These are phyloP conservation scores for Frankliniella fusca DNA, from an alignment of 2,888 invertebrate species.

Conservation along the genomic window DNA sequence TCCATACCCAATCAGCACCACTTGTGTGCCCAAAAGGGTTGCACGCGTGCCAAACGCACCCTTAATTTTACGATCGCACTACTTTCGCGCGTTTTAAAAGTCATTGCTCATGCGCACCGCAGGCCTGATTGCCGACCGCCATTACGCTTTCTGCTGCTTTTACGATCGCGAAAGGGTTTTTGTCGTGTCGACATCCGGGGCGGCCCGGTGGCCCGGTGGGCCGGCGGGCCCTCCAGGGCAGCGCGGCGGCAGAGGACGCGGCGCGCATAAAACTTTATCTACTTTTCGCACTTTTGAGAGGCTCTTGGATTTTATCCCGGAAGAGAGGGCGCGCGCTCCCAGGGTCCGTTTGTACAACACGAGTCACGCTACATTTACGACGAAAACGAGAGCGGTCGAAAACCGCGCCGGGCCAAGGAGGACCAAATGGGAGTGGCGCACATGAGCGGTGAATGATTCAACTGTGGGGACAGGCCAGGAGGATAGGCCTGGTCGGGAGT, in stretches of 20 bases:
- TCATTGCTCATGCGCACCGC: background rate
- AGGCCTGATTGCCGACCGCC: background rate
- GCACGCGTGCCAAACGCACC: background rate
- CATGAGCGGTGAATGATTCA: background rate
- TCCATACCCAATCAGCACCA: too few relatives aligned
- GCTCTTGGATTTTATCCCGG: background rate
- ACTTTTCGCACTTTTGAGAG: conserved; percentile 11
- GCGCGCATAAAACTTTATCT: conserved; percentile 12
- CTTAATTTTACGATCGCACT: conserved; percentile 2
- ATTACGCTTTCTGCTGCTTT: background rate
- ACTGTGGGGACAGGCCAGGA: background rate
- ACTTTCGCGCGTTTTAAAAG: conserved; percentile 16
- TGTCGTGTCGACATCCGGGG: conserved; percentile 8
- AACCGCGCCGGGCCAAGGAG: too few relatives aligned
- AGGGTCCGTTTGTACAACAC: conserved; percentile 16
- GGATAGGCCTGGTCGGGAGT: background rate
- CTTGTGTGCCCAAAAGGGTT: too few relatives aligned
- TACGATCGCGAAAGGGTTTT: conserved; percentile 11
- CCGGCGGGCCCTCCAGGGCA: background rate
- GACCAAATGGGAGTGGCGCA: too few relatives aligned
- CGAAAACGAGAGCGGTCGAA: background rate
- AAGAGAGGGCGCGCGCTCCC: background rate
- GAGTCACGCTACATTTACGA: background rate
- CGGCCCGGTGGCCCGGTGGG: background rate
- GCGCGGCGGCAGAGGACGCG: background rate